Evolutionary conservation across 2,797 vertebrate genomes (phyloP).

Genomic region (Danio albolineatus): DNA sequence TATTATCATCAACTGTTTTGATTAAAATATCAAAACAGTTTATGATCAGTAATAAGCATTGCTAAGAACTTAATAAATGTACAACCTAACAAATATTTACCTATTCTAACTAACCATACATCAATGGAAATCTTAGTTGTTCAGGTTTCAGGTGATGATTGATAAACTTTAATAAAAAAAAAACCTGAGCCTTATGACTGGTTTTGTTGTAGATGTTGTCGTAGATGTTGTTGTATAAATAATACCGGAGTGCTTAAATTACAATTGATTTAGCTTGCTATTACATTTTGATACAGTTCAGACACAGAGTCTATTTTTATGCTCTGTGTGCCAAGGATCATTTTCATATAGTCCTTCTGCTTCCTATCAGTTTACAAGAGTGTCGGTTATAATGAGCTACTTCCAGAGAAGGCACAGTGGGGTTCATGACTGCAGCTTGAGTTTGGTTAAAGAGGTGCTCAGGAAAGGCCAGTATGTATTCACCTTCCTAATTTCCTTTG

Average conservation of each 20-base stretch:
- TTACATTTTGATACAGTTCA: background rate
- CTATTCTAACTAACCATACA: too few relatives aligned
- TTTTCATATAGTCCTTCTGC: conserved; percentile 39
- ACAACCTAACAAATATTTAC: too few relatives aligned
- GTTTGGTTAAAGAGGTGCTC: conserved; percentile 37
- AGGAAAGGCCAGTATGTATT: conserved; percentile 9
- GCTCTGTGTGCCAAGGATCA: background rate
- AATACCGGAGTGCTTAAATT: conserved; percentile 37
- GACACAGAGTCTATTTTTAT: conserved; percentile 1
- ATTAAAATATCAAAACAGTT: too few relatives aligned
- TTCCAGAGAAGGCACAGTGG: conserved; percentile 9
- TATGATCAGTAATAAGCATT: too few relatives aligned
- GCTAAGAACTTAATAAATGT: too few relatives aligned
- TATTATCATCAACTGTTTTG: too few relatives aligned
- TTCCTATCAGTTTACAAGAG: conserved; percentile 34
- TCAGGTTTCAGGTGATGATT: too few relatives aligned
- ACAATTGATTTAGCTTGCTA: background rate
- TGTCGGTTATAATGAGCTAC: conserved; percentile 27
- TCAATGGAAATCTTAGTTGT: too few relatives aligned
- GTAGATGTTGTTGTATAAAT: background rate
- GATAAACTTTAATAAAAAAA: too few relatives aligned
- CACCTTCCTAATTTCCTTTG: conserved; percentile 40
- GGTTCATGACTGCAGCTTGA: conserved; percentile 16
- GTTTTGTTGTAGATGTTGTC: too few relatives aligned
- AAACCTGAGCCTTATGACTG: too few relatives aligned